phyloP scores from a whole-genome alignment of 1,140 invertebrate genomes.

The Mylabris phalerata region DNA sequence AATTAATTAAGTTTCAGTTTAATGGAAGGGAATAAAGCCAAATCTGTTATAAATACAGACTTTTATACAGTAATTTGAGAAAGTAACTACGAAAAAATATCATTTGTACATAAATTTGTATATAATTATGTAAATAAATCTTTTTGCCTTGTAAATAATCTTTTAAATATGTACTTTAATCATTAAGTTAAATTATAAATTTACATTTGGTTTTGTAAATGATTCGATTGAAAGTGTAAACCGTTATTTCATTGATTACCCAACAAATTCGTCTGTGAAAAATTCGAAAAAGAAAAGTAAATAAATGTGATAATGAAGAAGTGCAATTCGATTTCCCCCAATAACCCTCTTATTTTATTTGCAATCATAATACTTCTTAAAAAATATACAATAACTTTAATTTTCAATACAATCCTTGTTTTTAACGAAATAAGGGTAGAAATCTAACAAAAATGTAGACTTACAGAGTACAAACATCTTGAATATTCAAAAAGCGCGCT shows the following conservation, averaged over 20 bases:
- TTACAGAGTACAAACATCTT: too few relatives aligned
- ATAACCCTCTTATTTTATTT: too few relatives aligned
- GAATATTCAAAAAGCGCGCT: too few relatives aligned
- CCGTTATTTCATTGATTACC: not conserved
- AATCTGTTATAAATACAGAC: conserved; percentile 6
- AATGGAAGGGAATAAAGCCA: conserved; percentile 4
- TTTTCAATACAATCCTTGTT: too few relatives aligned
- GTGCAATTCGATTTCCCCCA: too few relatives aligned
- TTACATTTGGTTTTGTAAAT: conserved; percentile 8
- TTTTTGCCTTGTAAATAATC: conserved; percentile 17
- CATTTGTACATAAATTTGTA: conserved; percentile 10
- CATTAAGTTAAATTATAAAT: conserved; percentile 5
- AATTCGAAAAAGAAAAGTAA: conserved; percentile 1
- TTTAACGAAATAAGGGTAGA: too few relatives aligned
- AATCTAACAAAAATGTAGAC: too few relatives aligned
- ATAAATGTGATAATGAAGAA: conserved; percentile 11
- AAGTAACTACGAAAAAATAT: conserved; percentile 1
- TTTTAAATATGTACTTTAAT: conserved; percentile 8
- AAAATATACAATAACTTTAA: too few relatives aligned
- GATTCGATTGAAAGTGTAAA: conserved; percentile 1
- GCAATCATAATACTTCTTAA: too few relatives aligned
- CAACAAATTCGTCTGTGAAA: conserved; percentile 17
- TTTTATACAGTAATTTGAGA: not conserved
- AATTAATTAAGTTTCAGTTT: not conserved
- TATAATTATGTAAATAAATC: conserved; percentile 6